Conservation (phyloP, 2,113 vertebrate genomes). For the Pollachius pollachius region DNA sequence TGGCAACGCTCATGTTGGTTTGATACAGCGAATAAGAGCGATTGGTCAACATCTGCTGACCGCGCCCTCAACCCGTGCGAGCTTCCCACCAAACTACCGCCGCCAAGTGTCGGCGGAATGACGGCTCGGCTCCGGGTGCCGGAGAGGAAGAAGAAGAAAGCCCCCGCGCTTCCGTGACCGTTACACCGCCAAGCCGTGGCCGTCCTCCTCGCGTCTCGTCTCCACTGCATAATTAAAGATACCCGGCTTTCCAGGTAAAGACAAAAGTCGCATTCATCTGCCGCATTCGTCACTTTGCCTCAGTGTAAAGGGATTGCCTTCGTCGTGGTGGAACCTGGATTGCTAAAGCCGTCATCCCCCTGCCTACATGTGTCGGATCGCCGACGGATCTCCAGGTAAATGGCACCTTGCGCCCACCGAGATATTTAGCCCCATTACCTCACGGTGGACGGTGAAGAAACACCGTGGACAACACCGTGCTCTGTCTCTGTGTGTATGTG, state of each 20-base stretch:
- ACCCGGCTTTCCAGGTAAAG: conserved; percentile 35
- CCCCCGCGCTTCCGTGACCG: conserved; percentile 38
- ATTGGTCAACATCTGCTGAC: conserved; percentile 70
- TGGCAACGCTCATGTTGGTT: conserved; percentile 51
- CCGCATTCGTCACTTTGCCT: conserved; percentile 35
- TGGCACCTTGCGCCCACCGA: conserved; percentile 47
- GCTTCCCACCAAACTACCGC: conserved; percentile 67
- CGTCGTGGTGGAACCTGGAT: conserved; percentile 35
- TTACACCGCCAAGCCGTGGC: conserved; percentile 37
- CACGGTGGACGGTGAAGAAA: conserved; percentile 22
- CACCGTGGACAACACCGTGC: no score
- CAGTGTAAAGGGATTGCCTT: conserved; percentile 29
- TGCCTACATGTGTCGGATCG: conserved; percentile 65
- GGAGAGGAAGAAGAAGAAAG: conserved; percentile 64
- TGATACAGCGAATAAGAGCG: conserved; percentile 32
- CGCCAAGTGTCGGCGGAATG: conserved; percentile 62
- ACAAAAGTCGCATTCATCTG: conserved; percentile 45
- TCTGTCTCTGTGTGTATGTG: no score
- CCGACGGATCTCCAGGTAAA: conserved; percentile 70
- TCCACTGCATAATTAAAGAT: conserved; percentile 46
- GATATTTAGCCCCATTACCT: conserved; percentile 19
- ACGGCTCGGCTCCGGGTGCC: conserved; percentile 50
- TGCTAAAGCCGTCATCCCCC: conserved; percentile 26
- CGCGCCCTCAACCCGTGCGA: conserved; percentile 68
- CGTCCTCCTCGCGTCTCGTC: conserved; percentile 53